Conservation (phyloP, 2,113 vertebrate genomes). For the Leucopternis melanops region DNA sequence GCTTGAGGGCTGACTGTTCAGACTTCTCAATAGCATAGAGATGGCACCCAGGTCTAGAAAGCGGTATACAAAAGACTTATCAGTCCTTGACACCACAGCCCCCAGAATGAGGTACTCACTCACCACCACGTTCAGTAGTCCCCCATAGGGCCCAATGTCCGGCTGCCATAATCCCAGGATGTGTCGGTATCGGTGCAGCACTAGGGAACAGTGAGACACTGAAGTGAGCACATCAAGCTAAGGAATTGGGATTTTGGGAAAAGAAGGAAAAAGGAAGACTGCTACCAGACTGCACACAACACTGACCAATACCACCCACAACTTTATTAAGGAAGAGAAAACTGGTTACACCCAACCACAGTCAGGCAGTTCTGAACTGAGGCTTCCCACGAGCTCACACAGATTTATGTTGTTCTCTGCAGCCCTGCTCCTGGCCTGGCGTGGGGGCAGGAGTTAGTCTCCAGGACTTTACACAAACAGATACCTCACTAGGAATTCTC, state of each 20-base stretch:
- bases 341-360: neutral
- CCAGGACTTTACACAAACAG: neutral
- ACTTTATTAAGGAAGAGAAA: neutral
- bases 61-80: rapidly evolving
- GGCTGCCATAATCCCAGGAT: conserved; percentile 98
- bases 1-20: neutral
- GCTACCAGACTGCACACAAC: neutral
- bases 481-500: neutral
- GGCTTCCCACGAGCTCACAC: neutral
- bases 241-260: neutral
- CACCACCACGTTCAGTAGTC: conserved; percentile 98
- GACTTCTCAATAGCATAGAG: rapidly evolving
- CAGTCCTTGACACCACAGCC: rapidly evolving
- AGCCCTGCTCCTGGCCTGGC: neutral
- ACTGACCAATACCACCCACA: neutral
- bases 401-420: neutral
- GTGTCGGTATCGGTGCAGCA: conserved; percentile 92
- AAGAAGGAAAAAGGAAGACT: neutral
- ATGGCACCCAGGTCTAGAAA: neutral
- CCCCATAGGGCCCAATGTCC: conserved; percentile 95
- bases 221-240: neutral
- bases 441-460: neutral
- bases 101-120: conserved; percentile 6
- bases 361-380: neutral
- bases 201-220: conserved; percentile 64